Percentiles rank a stretch among this genome's conserved stretches.
These are phyloP conservation scores for Coenobita brevimanus DNA, from an alignment of 1,140 invertebrate genomes.

Conservation along the genomic window DNA sequence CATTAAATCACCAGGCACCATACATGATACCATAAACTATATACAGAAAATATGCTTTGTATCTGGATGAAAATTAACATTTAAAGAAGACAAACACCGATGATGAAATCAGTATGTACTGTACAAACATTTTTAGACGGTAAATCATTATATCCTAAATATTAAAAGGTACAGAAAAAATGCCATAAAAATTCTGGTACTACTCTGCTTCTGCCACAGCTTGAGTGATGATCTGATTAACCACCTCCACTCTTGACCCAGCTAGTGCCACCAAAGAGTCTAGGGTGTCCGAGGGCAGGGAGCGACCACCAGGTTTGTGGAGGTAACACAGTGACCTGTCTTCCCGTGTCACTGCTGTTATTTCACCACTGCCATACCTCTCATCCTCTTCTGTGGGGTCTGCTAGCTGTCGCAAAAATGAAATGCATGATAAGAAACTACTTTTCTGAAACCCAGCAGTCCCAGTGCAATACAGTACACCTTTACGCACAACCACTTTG, in stretches of 20 bases:
- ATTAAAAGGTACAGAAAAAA: not conserved
- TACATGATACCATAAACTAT: too few species aligned
- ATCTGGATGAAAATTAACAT: too few species aligned
- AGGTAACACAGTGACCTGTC: constrained; percentile 47
- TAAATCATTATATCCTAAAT: too few species aligned
- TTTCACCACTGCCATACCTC: constrained; percentile 71
- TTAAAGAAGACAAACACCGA: too few species aligned
- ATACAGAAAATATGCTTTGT: too few species aligned
- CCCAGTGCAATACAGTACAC: not conserved
- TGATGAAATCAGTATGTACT: too few species aligned
- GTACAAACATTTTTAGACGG: too few species aligned
- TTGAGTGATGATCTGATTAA: constrained; percentile 29
- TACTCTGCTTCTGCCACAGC: constrained; percentile 18
- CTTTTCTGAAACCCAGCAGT: not conserved
- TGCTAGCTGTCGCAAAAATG: constrained; percentile 69
- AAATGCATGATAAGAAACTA: too few species aligned
- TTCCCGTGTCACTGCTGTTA: constrained; percentile 71
- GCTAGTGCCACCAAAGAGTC: constrained; percentile 28
- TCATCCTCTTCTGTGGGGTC: constrained; percentile 75
- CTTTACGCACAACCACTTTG: not conserved
- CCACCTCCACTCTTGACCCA: not conserved
- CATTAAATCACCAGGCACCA: too few species aligned
- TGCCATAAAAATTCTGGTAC: not conserved
- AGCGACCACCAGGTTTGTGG: constrained; percentile 61
- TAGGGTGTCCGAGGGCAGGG: constrained; percentile 8